Conservation (phyloP, 2,797 vertebrate genomes). For the Leptoclinus maculatus region DNA sequence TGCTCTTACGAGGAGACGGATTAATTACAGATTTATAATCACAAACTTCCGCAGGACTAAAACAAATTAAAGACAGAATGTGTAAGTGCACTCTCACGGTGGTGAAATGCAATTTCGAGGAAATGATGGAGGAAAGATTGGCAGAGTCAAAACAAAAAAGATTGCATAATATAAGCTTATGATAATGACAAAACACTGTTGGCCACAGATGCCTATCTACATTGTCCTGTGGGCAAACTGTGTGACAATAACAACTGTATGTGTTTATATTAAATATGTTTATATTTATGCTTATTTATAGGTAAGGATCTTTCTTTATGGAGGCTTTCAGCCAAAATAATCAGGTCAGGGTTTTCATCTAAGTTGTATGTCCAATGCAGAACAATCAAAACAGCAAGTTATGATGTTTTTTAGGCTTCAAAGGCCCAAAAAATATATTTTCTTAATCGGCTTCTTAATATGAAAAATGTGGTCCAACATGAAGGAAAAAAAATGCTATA, state of each 20-base stretch:
- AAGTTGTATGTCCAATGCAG: neutral
- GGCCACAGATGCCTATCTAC: neutral
- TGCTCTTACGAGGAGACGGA: slow-evolving; percentile 22
- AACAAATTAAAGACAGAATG: slow-evolving; percentile 11
- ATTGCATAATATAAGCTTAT: neutral
- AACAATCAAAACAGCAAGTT: neutral
- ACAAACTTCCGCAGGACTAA: slow-evolving; percentile 10
- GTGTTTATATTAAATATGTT: neutral
- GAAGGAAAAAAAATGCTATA: neutral
- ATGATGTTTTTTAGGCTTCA: neutral
- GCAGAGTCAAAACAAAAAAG: neutral
- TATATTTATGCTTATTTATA: neutral
- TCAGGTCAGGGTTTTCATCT: neutral
- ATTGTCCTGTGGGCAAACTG: neutral
- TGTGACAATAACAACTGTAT: neutral
- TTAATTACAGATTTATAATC: slow-evolving; percentile 38
- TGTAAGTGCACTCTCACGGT: neutral
- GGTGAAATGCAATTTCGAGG: neutral
- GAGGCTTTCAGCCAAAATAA: neutral
- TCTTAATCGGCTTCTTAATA: neutral
- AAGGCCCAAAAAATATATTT: neutral
- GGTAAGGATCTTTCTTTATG: neutral
- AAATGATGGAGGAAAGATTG: slow-evolving; percentile 13
- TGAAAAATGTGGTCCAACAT: neutral
- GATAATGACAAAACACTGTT: neutral